These are phyloP conservation scores for Pollenia amentaria DNA, from an alignment of 2,888 invertebrate genomes.

Conservation along the genomic window DNA sequence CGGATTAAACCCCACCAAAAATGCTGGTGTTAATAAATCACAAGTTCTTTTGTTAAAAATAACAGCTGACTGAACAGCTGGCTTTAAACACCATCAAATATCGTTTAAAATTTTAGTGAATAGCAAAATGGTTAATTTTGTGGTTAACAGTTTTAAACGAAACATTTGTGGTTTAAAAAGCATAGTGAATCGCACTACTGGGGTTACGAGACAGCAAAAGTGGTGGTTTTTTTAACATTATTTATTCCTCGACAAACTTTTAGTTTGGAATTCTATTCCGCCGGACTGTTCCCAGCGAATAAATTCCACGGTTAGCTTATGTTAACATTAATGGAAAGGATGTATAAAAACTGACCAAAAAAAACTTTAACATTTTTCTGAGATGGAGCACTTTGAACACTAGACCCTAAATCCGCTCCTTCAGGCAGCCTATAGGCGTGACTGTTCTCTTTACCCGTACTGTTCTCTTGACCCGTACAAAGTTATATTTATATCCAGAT, in stretches of 20 bases:
- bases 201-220: too few relatives aligned
- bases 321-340: not conserved
- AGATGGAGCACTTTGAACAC: slow-evolving; percentile 1
- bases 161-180: too few relatives aligned
- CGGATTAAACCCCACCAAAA: too few relatives aligned
- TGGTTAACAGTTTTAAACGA: too few relatives aligned
- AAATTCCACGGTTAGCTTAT: slow-evolving; percentile 1
- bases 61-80: too few relatives aligned
- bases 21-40: too few relatives aligned
- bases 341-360: slow-evolving; percentile 37
- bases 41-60: too few relatives aligned
- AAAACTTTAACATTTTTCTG: not conserved
- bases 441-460: slow-evolving; percentile 7
- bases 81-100: too few relatives aligned
- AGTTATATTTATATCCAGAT: slow-evolving; percentile 21
- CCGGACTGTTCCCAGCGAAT: slow-evolving; percentile 27
- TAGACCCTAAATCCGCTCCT: slow-evolving; percentile 5
- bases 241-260: slow-evolving; percentile 37
- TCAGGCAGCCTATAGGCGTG: not conserved
- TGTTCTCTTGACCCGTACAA: too few relatives aligned
- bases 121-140: too few relatives aligned
- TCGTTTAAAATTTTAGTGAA: too few relatives aligned
- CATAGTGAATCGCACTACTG: too few relatives aligned
- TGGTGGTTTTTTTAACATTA: not conserved
- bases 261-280: slow-evolving; percentile 29